Base-by-base conservation (phyloP, 2,888 invertebrate species). In the Physocephala rufipes region DNA sequence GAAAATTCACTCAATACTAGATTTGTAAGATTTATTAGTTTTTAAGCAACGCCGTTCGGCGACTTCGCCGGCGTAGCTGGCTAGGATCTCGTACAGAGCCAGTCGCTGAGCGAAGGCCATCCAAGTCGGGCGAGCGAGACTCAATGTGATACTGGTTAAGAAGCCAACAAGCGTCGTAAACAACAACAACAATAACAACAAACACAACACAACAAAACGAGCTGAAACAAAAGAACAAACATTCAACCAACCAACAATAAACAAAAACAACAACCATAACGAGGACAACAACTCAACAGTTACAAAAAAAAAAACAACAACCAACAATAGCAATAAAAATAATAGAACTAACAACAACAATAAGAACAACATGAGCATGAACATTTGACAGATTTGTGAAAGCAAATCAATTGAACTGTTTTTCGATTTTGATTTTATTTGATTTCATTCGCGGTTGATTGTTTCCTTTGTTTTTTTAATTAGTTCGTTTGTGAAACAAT, bases 141-240 rank as follows among this genome's bases (percentile, higher is more conserved):
- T 58, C 61, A 51, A 68, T 68, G 68, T 68, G 68, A 68, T 68
- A 68, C 68, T 61, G 61, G 68, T 68, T 68, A 61, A n/a, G 49
- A 66, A 66, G 66, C 19, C 53, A 65, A 62, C 55, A 24, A 62
- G 24, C 55, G 24, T 55, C 16, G 45, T 36, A 63, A 63, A 26
- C 66, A 66, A 66, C 66, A 16, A 30, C 59, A 49, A 49, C 49
- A 49, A 49, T 28, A 64, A 45, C 45, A 62, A 43, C 24, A 26
- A 47, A 24, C 62, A 45, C 62, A 62, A 45, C 62, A 59, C 36
- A 62, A 28, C 21, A 24, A 45, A 24, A 24, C 45, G 64, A 30
- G 30, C 24, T 19, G 51, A 49, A 65, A 30, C 30, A 65, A 47
- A 16, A 19, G 30, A 15, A 30, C 15, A 15, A 36, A 53, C 53